These are phyloP conservation scores for Proteles cristata DNA, from an alignment of 2,113 vertebrate genomes.

Conservation along the genomic window DNA sequence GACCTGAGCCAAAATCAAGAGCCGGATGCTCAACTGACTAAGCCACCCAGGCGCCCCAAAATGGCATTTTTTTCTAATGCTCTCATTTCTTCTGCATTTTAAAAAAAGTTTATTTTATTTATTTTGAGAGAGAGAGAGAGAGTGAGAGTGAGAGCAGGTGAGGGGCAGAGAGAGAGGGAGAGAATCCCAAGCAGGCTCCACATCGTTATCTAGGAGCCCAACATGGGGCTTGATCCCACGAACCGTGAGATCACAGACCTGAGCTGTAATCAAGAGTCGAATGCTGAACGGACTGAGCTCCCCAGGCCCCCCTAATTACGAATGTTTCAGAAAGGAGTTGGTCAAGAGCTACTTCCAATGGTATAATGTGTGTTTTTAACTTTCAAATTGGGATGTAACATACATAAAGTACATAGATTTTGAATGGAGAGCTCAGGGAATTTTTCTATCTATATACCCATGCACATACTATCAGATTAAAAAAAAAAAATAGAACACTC, in stretches of 20 bases:
- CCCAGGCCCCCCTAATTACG: not conserved
- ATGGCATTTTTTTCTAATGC: not conserved
- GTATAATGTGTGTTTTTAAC: not conserved
- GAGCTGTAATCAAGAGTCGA: too few relatives aligned
- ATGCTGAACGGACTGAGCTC: too few relatives aligned
- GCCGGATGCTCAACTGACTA: too few relatives aligned
- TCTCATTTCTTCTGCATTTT: not conserved
- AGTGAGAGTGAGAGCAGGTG: too few relatives aligned
- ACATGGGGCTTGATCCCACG: too few relatives aligned
- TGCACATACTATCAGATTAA: not conserved
- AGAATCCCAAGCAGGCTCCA: too few relatives aligned
- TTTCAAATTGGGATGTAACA: not conserved
- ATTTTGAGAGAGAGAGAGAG: too few relatives aligned
- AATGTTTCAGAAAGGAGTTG: not conserved
- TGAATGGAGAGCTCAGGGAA: not conserved
- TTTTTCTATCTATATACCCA: not conserved
- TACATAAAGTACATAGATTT: not conserved
- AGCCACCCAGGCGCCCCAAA: too few relatives aligned
- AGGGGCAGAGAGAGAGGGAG: too few relatives aligned
- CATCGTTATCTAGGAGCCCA: fast-evolving
- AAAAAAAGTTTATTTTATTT: too few relatives aligned
- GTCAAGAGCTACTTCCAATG: not conserved
- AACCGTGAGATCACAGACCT: too few relatives aligned
- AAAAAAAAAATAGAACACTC: not conserved
- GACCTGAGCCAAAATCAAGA: too few relatives aligned